Evolutionary conservation across 2,797 vertebrate species (phyloP).

Genomic region (Furcifer pardalis): DNA sequence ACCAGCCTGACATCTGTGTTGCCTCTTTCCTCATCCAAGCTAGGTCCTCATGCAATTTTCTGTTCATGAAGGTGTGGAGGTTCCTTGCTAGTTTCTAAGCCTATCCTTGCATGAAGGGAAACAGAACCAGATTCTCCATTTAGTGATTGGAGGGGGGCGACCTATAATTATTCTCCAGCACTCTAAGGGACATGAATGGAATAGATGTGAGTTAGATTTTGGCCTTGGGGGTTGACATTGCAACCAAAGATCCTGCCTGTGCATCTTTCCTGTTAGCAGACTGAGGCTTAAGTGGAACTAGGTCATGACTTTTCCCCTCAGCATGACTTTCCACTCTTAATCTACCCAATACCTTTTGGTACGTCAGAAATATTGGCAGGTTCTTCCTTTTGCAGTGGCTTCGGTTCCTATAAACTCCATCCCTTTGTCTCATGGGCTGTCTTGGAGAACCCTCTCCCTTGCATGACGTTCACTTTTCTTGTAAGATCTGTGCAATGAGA

Average conservation of each 20-base stretch:
- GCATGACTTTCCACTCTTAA: not conserved
- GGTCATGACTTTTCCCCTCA: not conserved
- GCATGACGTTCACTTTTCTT: not conserved
- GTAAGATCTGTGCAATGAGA: not conserved
- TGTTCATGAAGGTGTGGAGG: not conserved
- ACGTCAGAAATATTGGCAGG: not conserved
- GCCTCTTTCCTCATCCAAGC: not conserved
- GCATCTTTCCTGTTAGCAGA: not conserved
- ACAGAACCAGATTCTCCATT: not conserved
- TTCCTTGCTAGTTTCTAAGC: not conserved
- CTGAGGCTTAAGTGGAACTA: not conserved
- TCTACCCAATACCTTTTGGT: not conserved
- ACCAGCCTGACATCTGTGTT: not conserved
- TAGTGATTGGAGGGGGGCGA: not conserved
- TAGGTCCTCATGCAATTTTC: not conserved
- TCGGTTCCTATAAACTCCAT: not conserved
- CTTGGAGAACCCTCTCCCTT: not conserved
- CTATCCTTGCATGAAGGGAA: not conserved
- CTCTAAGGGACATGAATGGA: not conserved
- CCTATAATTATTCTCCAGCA: not conserved
- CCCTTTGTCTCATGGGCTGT: not conserved
- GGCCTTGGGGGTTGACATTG: no score
- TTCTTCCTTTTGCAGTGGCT: not conserved
- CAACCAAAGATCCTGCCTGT: not conserved
- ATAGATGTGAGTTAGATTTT: not conserved